These are phyloP conservation scores for Nesidiocoris tenuis DNA, from an alignment of 2,888 invertebrate genomes.

Conservation along the genomic window DNA sequence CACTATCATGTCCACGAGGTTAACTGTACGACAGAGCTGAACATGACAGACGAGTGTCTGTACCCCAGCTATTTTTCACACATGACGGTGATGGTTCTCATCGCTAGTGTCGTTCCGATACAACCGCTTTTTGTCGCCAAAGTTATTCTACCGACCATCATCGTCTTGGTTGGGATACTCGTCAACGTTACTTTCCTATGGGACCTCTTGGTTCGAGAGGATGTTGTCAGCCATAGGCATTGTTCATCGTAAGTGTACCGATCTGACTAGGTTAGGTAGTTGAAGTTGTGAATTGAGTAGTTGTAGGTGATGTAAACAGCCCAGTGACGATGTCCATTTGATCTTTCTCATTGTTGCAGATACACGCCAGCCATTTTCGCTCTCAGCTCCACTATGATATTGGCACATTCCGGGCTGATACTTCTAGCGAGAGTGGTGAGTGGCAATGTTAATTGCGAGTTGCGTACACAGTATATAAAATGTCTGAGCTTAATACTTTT, in stretches of 20 bases:
- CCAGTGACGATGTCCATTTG: too few species aligned
- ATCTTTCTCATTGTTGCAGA: conserved; percentile 18
- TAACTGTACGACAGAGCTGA: conserved; percentile 52
- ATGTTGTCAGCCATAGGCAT: conserved; percentile 37
- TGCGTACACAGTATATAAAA: too few species aligned
- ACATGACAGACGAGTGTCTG: conserved; percentile 57
- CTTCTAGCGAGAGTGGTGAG: conserved; percentile 38
- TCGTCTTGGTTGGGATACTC: conserved; percentile 45
- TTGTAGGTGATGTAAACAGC: too few species aligned
- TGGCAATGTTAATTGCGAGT: too few species aligned
- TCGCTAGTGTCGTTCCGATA: conserved; percentile 69
- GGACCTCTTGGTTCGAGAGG: conserved; percentile 24
- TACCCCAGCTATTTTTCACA: conserved; percentile 75
- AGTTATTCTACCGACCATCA: conserved; percentile 14
- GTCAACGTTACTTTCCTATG: conserved; percentile 62
- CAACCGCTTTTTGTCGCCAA: conserved; percentile 71
- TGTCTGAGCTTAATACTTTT: too few species aligned
- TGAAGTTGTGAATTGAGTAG: neutral
- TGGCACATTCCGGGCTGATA: conserved; percentile 25
- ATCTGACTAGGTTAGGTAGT: neutral
- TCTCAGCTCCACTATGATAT: conserved; percentile 20
- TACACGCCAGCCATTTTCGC: conserved; percentile 28
- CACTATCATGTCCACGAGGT: conserved; percentile 28
- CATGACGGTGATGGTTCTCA: conserved; percentile 67
- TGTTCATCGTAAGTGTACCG: conserved; percentile 20